These are phyloP conservation scores for Hyphantria cunea DNA, from an alignment of 1,140 invertebrate species.

Conservation along the genomic window DNA sequence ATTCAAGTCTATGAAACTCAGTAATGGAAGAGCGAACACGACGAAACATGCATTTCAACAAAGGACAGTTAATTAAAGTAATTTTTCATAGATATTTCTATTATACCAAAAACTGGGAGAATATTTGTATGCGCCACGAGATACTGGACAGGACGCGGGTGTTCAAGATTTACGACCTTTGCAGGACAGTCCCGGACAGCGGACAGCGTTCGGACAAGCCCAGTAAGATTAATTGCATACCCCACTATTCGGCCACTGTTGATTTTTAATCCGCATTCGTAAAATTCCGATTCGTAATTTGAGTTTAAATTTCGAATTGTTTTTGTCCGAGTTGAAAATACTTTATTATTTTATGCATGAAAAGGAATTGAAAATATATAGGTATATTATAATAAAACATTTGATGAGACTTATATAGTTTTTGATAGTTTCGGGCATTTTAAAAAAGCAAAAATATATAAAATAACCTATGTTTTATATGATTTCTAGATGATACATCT, in stretches of 20 bases:
- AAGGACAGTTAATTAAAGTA: conserved; percentile 32
- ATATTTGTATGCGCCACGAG: conserved; percentile 49
- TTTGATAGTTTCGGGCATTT: too few species aligned
- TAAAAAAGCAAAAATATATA: too few species aligned
- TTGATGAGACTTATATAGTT: too few species aligned
- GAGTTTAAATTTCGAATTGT: conserved; percentile 17
- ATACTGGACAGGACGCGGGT: conserved; percentile 46
- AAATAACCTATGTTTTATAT: too few species aligned
- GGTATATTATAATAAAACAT: too few species aligned
- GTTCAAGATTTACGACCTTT: conserved; percentile 52
- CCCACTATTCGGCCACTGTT: conserved; percentile 48
- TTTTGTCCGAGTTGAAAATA: background rate
- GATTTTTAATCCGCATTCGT: conserved; percentile 50
- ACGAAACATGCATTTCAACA: conserved; percentile 27
- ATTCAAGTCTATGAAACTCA: too few species aligned
- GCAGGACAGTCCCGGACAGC: conserved; percentile 48
- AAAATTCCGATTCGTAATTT: conserved; percentile 22
- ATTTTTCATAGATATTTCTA: conserved; percentile 37
- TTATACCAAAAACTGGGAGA: conserved; percentile 32
- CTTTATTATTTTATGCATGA: too few species aligned
- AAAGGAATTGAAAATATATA: too few species aligned
- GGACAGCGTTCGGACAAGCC: conserved; percentile 50
- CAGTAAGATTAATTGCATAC: conserved; percentile 51
- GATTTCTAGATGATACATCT: too few species aligned
- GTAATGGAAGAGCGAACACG: background rate